These are phyloP conservation scores for Nemapogon koenigi DNA, from an alignment of 2,888 invertebrate genomes.

Conservation along the genomic window DNA sequence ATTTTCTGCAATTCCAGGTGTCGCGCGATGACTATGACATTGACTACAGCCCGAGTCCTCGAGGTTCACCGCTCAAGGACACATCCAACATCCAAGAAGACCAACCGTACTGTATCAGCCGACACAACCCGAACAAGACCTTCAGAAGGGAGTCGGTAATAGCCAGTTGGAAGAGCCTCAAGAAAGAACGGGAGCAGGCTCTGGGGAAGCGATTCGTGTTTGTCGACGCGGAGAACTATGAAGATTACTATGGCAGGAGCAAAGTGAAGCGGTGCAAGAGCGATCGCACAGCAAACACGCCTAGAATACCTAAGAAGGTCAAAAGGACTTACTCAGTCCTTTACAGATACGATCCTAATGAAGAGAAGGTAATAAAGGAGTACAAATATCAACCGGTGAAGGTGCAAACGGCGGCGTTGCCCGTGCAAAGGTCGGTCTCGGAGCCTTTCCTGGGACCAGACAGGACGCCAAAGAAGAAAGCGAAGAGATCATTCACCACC, in stretches of 20 bases:
- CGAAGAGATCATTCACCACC: conserved; percentile 53
- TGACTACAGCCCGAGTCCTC: conserved; percentile 47
- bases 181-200: conserved; percentile 55
- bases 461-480: conserved; percentile 47
- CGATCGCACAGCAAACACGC: conserved; percentile 37
- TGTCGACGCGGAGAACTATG: conserved; percentile 46
- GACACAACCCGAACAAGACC: conserved; percentile 58
- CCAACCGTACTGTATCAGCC: conserved; percentile 45
- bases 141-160: conserved; percentile 57
- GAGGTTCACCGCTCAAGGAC: conserved; percentile 53
- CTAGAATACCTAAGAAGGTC: conserved; percentile 43
- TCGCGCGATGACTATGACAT: conserved; percentile 55
- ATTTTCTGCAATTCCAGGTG: conserved; percentile 49
- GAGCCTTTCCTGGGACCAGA: conserved; percentile 48
- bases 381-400: conserved; percentile 50
- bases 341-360: conserved; percentile 50
- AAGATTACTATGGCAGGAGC: conserved; percentile 53
- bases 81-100: conserved; percentile 54
- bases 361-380: conserved; percentile 54
- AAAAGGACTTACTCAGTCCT: conserved; percentile 55
- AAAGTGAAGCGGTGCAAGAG: conserved; percentile 55
- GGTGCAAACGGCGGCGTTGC: conserved; percentile 24
- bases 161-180: conserved; percentile 57
- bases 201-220: conserved; percentile 50
- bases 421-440: conserved; percentile 41